Percentiles rank a stretch among this genome's conserved stretches.
phyloP scores from a whole-genome alignment of 2,888 invertebrate genomes.

The Eumacrocentrus americanus region DNA sequence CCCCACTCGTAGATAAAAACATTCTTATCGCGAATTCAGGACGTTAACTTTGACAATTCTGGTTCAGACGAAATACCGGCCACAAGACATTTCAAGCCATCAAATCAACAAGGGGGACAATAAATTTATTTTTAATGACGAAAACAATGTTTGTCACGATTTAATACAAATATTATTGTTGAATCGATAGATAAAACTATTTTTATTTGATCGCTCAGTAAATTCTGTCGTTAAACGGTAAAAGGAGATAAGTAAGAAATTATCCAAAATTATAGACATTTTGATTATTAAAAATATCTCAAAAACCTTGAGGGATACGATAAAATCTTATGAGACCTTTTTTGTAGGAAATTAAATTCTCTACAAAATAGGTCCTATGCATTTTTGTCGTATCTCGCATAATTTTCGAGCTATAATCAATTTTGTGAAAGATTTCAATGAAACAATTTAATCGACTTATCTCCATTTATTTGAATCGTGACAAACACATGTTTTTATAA shows the following conservation, averaged over 20 bases:
- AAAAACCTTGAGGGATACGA: too few relatives aligned
- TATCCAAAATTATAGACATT: too few relatives aligned
- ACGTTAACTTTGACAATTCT: conserved; percentile 21
- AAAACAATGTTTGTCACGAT: conserved; percentile 10
- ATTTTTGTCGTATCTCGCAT: too few relatives aligned
- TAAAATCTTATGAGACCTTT: too few relatives aligned
- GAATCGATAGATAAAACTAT: too few relatives aligned
- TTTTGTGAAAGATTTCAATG: too few relatives aligned
- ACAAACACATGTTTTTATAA: conserved; percentile 7
- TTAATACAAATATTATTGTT: neutral
- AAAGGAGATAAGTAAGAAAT: too few relatives aligned
- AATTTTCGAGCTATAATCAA: neutral
- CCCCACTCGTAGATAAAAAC: neutral
- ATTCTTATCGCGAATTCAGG: conserved; percentile 16
- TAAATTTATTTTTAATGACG: neutral
- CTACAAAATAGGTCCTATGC: too few relatives aligned
- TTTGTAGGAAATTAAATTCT: neutral
- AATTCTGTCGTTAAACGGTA: too few relatives aligned
- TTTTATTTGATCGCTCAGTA: neutral
- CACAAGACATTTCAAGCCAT: conserved; percentile 21
- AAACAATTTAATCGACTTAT: too few relatives aligned
- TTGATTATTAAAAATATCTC: too few relatives aligned
- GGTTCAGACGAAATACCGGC: neutral
- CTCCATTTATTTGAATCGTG: neutral
- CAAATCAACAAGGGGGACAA: conserved; percentile 19